These are phyloP conservation scores for Scaptomyza cyrtandrae DNA, from an alignment of 2,888 invertebrate species.

Conservation along the genomic window DNA sequence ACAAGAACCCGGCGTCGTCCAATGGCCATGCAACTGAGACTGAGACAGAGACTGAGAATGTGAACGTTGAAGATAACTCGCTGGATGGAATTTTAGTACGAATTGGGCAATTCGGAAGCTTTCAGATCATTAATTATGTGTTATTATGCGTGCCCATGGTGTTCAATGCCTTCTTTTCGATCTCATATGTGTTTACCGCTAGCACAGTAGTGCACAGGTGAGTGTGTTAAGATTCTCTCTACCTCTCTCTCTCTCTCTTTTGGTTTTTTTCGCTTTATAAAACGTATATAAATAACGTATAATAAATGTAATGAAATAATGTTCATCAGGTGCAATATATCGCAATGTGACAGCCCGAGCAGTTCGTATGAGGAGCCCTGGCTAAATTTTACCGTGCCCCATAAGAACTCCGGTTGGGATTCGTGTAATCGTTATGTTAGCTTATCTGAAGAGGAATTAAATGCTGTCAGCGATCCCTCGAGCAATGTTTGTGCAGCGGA, in stretches of 20 bases:
- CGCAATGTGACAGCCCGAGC: conserved; percentile 81
- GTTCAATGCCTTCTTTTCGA: conserved; percentile 88
- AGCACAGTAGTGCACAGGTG: conserved; percentile 90
- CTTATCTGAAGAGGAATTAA: neutral
- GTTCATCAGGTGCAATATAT: conserved; percentile 81
- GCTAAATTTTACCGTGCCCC: conserved; percentile 85
- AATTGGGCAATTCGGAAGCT: conserved; percentile 88
- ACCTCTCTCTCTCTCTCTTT: neutral
- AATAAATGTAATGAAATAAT: neutral
- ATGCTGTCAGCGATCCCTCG: conserved; percentile 32
- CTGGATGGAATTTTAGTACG: conserved; percentile 77
- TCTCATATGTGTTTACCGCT: conserved; percentile 90
- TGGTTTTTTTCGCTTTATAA: neutral
- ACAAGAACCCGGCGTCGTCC: conserved; percentile 14
- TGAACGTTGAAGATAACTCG: conserved; percentile 53
- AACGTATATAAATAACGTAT: neutral
- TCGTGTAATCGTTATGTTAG: conserved; percentile 67
- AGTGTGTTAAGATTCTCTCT: conserved; percentile 24
- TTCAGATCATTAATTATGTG: conserved; percentile 87
- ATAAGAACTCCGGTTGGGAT: conserved; percentile 61
- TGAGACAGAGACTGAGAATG: conserved; percentile 8
- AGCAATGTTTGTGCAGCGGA: conserved; percentile 82
- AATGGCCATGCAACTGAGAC: conserved; percentile 45
- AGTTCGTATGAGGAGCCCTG: conserved; percentile 84
- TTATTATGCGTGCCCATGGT: conserved; percentile 88